Percentiles rank a stretch among this genome's conserved stretches.
Evolutionary conservation across 2,797 vertebrate species (phyloP).

Genomic region (Florisuga fusca): DNA sequence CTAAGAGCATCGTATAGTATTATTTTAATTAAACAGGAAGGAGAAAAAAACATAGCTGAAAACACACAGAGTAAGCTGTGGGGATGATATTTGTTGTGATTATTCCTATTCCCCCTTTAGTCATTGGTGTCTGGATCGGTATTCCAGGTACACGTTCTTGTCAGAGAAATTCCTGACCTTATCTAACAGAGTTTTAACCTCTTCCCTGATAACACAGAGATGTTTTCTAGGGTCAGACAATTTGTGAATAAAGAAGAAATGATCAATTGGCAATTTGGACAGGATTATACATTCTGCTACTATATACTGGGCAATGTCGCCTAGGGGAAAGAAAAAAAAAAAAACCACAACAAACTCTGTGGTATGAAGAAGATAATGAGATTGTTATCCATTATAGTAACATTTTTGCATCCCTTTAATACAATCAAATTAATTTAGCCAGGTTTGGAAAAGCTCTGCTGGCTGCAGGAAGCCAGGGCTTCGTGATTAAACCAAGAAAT

Average conservation of each 20-base stretch:
- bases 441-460: background rate
- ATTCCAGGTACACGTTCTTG: background rate
- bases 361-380: background rate
- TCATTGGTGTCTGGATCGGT: background rate
- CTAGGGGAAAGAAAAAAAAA: background rate
- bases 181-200: slow-evolving; percentile 24
- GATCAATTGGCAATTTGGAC: background rate
- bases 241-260: background rate
- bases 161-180: slow-evolving; percentile 13
- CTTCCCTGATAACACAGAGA: background rate
- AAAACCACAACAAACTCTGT: background rate
- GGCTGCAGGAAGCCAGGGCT: background rate
- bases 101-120: background rate
- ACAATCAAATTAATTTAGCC: background rate
- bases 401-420: background rate
- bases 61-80: background rate
- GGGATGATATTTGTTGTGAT: slow-evolving; percentile 14
- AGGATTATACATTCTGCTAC: background rate
- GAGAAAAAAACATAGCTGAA: background rate
- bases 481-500: background rate
- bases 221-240: background rate
- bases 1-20: background rate
- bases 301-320: background rate
- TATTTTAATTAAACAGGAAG: slow-evolving; percentile 52
- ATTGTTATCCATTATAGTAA: background rate